phyloP scores from a whole-genome alignment of 2,797 vertebrate species.

The Scolopax rusticola region DNA sequence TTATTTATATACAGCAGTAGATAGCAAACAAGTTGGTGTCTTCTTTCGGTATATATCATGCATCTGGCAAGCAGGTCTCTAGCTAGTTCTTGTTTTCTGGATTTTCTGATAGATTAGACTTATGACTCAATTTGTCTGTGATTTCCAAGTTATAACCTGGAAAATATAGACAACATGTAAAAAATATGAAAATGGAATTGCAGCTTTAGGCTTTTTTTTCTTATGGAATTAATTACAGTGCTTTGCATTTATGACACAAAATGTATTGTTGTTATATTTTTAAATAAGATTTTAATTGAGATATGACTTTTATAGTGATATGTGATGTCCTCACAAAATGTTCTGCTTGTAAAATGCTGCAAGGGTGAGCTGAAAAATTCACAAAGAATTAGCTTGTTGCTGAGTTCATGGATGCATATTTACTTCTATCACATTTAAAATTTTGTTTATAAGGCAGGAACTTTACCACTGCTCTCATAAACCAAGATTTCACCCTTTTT shows the following conservation, averaged over 20 bases:
- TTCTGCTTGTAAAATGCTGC: neutral
- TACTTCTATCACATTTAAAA: neutral
- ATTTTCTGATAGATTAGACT: conserved; percentile 56
- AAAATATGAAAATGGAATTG: neutral
- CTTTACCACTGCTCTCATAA: neutral
- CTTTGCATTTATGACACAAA: neutral
- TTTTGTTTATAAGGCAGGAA: neutral
- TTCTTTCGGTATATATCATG: conserved; percentile 41
- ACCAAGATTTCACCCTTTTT: neutral
- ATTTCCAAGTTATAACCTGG: conserved; percentile 65
- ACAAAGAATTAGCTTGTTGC: neutral
- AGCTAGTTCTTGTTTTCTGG: conserved; percentile 55
- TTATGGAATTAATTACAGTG: neutral
- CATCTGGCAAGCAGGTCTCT: conserved; percentile 67
- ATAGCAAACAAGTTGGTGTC: neutral
- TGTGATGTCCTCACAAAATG: neutral
- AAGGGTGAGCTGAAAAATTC: neutral
- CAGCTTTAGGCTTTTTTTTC: conserved; percentile 2
- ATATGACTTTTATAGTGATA: neutral
- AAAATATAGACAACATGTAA: neutral
- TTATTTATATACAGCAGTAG: neutral
- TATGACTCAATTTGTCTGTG: conserved; percentile 69
- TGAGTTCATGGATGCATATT: neutral
- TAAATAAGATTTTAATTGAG: neutral
- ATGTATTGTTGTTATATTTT: neutral